Conservation (phyloP, 1,140 invertebrate species). For the Temnothorax nylanderi region DNA sequence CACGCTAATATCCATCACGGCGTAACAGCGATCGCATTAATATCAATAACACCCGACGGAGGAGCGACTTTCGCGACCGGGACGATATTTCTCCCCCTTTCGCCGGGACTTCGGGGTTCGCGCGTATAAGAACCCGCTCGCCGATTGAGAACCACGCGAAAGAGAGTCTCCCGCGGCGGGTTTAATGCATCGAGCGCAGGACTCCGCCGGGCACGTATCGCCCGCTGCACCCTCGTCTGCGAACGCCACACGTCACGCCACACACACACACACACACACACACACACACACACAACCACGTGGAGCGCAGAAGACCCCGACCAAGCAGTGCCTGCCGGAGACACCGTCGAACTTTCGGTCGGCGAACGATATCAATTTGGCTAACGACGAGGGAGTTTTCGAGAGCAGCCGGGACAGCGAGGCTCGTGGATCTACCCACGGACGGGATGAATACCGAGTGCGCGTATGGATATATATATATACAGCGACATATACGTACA, state of each 20-base stretch:
- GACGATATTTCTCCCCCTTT: background rate
- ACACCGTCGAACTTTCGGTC: slow-evolving; percentile 60
- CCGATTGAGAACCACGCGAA: slow-evolving; percentile 12
- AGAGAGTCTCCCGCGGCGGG: background rate
- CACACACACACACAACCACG: background rate
- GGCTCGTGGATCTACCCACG: background rate
- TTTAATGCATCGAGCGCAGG: slow-evolving; percentile 23
- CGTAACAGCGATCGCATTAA: slow-evolving; percentile 40
- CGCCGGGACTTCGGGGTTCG: background rate
- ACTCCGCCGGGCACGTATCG: slow-evolving; percentile 11
- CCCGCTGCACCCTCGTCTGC: background rate
- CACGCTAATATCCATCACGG: slow-evolving; percentile 26
- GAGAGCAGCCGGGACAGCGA: slow-evolving; percentile 5
- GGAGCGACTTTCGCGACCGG: background rate
- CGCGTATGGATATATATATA: background rate
- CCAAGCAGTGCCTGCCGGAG: slow-evolving; percentile 7
- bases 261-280: background rate
- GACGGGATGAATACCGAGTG: slow-evolving; percentile 26
- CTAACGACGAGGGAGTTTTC: slow-evolving; percentile 66
- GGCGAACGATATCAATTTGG: slow-evolving; percentile 72
- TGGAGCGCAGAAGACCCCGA: background rate
- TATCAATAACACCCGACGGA: slow-evolving; percentile 25
- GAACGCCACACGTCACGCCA: no score
- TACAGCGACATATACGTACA: background rate
- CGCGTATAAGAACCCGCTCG: slow-evolving; percentile 19